phyloP scores from a whole-genome alignment of 1,140 invertebrate genomes.

The Chrysopa pallens region DNA sequence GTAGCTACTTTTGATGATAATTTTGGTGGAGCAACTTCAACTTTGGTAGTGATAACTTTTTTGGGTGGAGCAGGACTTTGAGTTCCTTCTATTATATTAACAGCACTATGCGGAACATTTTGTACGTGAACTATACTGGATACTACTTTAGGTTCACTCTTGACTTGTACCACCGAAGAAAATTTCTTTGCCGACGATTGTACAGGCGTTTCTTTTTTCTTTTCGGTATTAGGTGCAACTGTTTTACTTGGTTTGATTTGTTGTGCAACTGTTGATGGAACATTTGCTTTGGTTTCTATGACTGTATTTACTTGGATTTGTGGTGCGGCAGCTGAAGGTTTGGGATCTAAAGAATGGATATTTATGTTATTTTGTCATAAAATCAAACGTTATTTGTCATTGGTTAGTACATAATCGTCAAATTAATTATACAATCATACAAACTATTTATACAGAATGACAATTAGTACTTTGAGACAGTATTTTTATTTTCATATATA shows the following conservation, averaged over 20 bases:
- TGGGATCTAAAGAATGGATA: too few relatives aligned
- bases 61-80: conserved; percentile 21
- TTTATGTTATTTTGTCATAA: too few relatives aligned
- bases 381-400: too few relatives aligned
- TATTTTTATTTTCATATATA: too few relatives aligned
- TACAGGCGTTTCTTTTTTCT: conserved; percentile 5
- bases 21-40: conserved; percentile 19
- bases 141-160: conserved; percentile 12
- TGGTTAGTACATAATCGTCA: too few relatives aligned
- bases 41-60: conserved; percentile 18
- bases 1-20: conserved; percentile 28
- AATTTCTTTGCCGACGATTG: conserved; percentile 17
- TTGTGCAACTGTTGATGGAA: conserved; percentile 13
- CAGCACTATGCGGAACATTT: conserved; percentile 25
- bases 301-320: conserved; percentile 25
- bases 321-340: conserved; percentile 6
- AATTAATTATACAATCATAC: too few relatives aligned
- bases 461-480: not conserved
- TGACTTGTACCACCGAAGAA: conserved; percentile 12
- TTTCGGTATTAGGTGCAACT: conserved; percentile 17
- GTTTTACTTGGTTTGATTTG: conserved; percentile 38
- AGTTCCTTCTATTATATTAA: conserved; percentile 21
- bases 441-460: not conserved
- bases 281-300: conserved; percentile 33
- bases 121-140: conserved; percentile 27